phyloP scores from a whole-genome alignment of 1,140 invertebrate species.

The Pogonognathellus flavescens region DNA sequence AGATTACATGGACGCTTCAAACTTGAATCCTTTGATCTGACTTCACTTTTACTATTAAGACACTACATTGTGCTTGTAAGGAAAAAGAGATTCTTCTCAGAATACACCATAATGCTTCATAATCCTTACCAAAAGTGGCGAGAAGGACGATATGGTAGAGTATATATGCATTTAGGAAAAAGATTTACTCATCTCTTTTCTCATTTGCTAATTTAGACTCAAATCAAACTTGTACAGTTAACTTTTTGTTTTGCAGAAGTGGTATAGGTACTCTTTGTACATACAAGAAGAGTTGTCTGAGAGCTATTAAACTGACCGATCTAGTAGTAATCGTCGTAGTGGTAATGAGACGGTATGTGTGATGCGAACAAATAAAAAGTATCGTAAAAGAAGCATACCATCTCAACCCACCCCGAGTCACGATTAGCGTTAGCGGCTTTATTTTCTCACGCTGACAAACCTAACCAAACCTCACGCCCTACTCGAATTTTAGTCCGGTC shows the following conservation, averaged over 20 bases:
- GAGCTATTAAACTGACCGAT: too few species aligned
- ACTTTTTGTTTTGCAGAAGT: background rate
- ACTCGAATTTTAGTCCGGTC: background rate
- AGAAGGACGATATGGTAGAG: conserved; percentile 16
- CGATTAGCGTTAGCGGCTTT: background rate
- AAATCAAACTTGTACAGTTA: background rate
- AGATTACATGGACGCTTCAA: background rate
- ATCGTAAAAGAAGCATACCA: background rate
- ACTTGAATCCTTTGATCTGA: conserved; percentile 28
- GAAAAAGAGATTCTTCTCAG: background rate
- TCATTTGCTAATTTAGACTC: conserved; percentile 3
- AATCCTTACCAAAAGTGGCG: conserved; percentile 37
- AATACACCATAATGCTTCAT: conserved; percentile 5
- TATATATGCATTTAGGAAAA: too few species aligned
- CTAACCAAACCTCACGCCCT: background rate
- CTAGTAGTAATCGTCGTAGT: too few species aligned
- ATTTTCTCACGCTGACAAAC: conserved; percentile 16
- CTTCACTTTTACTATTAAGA: conserved; percentile 36
- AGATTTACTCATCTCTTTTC: conserved; percentile 24
- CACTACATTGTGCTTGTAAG: background rate
- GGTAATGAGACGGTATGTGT: background rate
- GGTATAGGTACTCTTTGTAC: background rate
- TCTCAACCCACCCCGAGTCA: background rate
- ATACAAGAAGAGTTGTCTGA: too few species aligned
- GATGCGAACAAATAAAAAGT: background rate